Evolutionary conservation across 2,797 vertebrate genomes (phyloP), one percentile per base, ranked within the genome.

Genomic region (Myoxocephalus aenaeus): DNA sequence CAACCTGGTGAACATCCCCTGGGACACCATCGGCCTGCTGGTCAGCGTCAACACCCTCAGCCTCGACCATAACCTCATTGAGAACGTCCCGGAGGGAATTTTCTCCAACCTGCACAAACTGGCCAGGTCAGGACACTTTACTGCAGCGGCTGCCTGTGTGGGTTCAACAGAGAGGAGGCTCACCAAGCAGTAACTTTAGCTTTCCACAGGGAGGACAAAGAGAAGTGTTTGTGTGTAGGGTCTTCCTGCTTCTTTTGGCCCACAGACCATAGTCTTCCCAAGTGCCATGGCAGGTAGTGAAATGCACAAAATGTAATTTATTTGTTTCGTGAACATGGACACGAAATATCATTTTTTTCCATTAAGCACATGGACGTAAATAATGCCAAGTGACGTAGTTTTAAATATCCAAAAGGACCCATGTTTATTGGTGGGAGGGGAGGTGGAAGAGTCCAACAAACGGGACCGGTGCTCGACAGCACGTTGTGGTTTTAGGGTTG

Each of bases 91-190:
- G 0, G 95, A 97, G 34, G 97, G 97, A 7, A 96, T 97, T 77
- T 97, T 98, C 90, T 96, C 96, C 78, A 96, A 97, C 91, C 93
- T 98, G 68, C 96, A 97, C 91, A 97, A 97, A 74, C 92, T 98
- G 91, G 97, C 97, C 7, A 94, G 93, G 93, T 94, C 48, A 77
- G 87, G 5, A 32, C 12, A 20, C 38, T n/a, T 42, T 25, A 17
- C 46, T 29, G 29, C 29, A 22, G 7, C 29, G 9, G 20, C 57
- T 13, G 57, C 32, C 57, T 11, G 17, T 18, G 2, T 57, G 27
- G 27, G 54, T 51, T 22, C 50, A 57, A 17, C 13, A 18, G 5
- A 15, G 14, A 20, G 34, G 34, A 34, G 34, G 34, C 34, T 34
- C 34, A 7, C 34, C 6, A 7, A 34, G 40, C 51, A 15, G 2